These are phyloP conservation scores for Triplophysa siluroides DNA, from an alignment of 2,113 vertebrate genomes.

Conservation along the genomic window DNA sequence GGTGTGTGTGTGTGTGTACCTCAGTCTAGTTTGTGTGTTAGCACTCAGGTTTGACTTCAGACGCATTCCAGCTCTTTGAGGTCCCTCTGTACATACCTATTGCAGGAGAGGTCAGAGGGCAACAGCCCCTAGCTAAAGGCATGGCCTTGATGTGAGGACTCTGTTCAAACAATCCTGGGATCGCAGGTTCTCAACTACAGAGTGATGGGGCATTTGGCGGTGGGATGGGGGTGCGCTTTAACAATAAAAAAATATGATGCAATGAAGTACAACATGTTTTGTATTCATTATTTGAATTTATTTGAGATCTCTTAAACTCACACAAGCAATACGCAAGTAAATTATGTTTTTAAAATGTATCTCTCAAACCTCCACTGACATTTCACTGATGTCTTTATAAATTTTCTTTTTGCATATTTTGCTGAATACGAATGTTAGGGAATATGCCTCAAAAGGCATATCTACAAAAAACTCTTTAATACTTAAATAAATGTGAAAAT, in stretches of 20 bases:
- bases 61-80: slow-evolving; percentile 63
- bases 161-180: slow-evolving; percentile 81
- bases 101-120: slow-evolving; percentile 78
- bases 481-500: no score
- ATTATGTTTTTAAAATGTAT: no score
- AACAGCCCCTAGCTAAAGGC: slow-evolving; percentile 77
- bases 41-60: slow-evolving; percentile 60
- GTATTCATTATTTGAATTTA: neutral
- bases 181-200: slow-evolving; percentile 71
- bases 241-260: neutral
- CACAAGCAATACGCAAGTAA: no score
- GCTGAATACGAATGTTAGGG: no score
- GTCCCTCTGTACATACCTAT: slow-evolving; percentile 69
- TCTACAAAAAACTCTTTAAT: no score
- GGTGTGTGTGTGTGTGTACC: slow-evolving; percentile 40
- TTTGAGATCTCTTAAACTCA: no score
- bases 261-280: neutral
- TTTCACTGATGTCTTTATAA: no score
- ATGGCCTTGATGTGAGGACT: slow-evolving; percentile 77
- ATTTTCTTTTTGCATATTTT: no score
- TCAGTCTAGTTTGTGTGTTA: slow-evolving; percentile 33
- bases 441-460: no score
- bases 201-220: slow-evolving; percentile 64
- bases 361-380: no score
- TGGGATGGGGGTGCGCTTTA: neutral